Conservation (phyloP, 2,797 vertebrate genomes). For the Scleropages formosus region DNA sequence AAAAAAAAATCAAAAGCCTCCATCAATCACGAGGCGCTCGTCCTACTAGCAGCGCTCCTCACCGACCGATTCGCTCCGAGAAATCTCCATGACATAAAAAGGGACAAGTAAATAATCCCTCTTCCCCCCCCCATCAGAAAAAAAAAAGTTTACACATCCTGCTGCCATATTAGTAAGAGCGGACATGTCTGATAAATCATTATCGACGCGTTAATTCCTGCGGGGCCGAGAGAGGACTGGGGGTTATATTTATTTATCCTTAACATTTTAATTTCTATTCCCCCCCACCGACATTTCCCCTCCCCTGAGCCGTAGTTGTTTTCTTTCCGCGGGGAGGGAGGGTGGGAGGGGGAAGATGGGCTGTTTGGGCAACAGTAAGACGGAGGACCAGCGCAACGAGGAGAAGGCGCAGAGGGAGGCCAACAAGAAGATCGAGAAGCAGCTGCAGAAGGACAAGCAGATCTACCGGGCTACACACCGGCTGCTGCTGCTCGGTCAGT, state of each 20-base stretch:
- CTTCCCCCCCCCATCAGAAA: too few relatives aligned
- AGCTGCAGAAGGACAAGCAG: constrained; percentile 96
- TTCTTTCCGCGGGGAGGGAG: constrained; percentile 33
- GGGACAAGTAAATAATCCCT: constrained; percentile 16
- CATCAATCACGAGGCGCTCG: constrained; percentile 50
- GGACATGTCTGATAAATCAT: constrained; percentile 32
- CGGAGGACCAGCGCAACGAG: constrained; percentile 94
- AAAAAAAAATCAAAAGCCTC: constrained; percentile 59
- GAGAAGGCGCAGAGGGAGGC: constrained; percentile 93
- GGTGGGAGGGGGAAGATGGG: constrained; percentile 78
- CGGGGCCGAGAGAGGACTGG: constrained; percentile 60
- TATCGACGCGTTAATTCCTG: constrained; percentile 47
- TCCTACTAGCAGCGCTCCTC: constrained; percentile 58
- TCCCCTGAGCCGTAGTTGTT: constrained; percentile 55
- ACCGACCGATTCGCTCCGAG: constrained; percentile 51
- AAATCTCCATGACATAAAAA: constrained; percentile 52
- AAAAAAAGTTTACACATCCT: background rate
- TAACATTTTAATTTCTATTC: constrained; percentile 46
- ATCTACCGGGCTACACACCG: constrained; percentile 92
- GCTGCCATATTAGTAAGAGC: constrained; percentile 18
- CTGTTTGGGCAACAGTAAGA: constrained; percentile 94
- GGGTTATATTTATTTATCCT: constrained; percentile 54
- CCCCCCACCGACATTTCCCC: constrained; percentile 57
- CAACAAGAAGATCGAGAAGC: constrained; percentile 96
- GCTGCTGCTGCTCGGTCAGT: constrained; percentile 87